phyloP scores from a whole-genome alignment of 2,888 invertebrate genomes.

The Oxytorus armatus region DNA sequence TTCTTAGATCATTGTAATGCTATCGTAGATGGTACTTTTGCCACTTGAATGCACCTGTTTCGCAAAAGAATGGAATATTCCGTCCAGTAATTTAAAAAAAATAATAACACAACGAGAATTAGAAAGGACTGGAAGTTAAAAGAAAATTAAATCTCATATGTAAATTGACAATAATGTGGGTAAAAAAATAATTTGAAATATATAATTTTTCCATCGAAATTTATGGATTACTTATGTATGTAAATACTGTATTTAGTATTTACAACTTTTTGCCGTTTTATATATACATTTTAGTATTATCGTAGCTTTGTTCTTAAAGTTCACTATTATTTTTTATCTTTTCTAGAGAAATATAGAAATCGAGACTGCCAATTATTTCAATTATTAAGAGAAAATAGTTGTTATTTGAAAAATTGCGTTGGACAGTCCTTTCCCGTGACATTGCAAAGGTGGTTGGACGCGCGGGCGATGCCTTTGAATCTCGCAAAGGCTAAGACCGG shows the following conservation, averaged over 20 bases:
- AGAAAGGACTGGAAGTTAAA: not conserved
- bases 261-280: no score
- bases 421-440: constrained; percentile 24
- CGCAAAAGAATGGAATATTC: constrained; percentile 9
- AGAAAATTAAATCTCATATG: not conserved
- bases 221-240: not conserved
- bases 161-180: not conserved
- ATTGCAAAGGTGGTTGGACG: constrained; percentile 14
- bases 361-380: constrained; percentile 21
- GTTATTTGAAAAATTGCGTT: constrained; percentile 26
- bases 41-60: constrained; percentile 26
- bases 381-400: constrained; percentile 18
- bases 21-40: constrained; percentile 9
- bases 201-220: not conserved
- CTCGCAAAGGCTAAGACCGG: constrained; percentile 28
- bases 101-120: not conserved
- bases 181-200: not conserved
- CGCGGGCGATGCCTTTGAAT: not conserved
- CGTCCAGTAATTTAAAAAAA: not conserved
- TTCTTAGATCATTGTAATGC: constrained; percentile 34
- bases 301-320: no score
- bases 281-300: no score
- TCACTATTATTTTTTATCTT: not conserved
- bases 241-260: no score
- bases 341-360: not conserved